Percentiles rank a stretch among this genome's conserved stretches.
These are phyloP conservation scores for Tricholauxania praeusta DNA, from an alignment of 2,888 invertebrate species.

Conservation along the genomic window DNA sequence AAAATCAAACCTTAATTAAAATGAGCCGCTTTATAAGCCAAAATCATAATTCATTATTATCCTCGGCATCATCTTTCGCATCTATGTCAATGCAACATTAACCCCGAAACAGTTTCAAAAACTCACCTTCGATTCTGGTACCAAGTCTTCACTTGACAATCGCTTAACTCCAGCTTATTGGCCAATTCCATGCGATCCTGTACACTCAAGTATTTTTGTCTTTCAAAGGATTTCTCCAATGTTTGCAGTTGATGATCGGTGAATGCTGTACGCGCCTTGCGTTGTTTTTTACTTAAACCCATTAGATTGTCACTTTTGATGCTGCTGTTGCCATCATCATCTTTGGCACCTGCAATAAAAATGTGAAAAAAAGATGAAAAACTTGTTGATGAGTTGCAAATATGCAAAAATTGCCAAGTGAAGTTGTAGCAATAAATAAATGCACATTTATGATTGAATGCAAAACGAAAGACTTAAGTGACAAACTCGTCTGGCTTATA, in stretches of 20 bases:
- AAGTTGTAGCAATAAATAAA: neutral
- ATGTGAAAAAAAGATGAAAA: constrained; percentile 11
- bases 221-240: constrained; percentile 95
- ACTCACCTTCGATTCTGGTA: constrained; percentile 97
- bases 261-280: constrained; percentile 97
- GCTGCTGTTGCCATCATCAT: constrained; percentile 76
- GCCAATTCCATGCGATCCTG: constrained; percentile 99
- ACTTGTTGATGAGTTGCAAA: neutral
- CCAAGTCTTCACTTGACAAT: constrained; percentile 99
- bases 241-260: constrained; percentile 98
- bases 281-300: constrained; percentile 87
- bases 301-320: constrained; percentile 63
- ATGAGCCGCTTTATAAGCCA: constrained; percentile 21
- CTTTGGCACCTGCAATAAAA: constrained; percentile 79
- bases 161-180: constrained; percentile 93
- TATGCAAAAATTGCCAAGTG: too few species aligned
- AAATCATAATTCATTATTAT: constrained; percentile 17
- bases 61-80: too few species aligned
- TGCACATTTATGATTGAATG: neutral
- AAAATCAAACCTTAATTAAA: constrained; percentile 18
- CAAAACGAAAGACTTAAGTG: constrained; percentile 41
- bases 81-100: neutral
- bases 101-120: neutral
- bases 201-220: constrained; percentile 96
- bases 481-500: constrained; percentile 32